A percentile compares a stretch with the other conserved stretches of the same genome.
These are phyloP conservation scores for Channa argus DNA, from an alignment of 2,113 vertebrate species.

Conservation along the genomic window DNA sequence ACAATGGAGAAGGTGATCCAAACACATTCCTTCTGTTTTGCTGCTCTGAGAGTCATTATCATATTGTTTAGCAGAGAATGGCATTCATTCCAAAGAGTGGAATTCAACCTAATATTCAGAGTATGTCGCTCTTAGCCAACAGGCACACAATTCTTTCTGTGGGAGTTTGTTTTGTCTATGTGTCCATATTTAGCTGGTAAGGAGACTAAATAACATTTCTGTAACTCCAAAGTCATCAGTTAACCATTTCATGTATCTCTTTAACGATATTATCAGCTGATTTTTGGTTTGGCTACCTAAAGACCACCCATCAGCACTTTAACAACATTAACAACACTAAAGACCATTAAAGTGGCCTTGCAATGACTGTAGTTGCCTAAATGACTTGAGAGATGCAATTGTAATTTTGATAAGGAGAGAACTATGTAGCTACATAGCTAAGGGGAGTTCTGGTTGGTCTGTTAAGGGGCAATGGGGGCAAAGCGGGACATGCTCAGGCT, in stretches of 20 bases:
- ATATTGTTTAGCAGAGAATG: conserved; percentile 68
- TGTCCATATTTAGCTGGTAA: conserved; percentile 50
- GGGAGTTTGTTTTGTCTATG: conserved; percentile 62
- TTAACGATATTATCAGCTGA: conserved; percentile 61
- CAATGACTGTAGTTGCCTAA: conserved; percentile 67
- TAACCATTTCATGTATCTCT: conserved; percentile 48
- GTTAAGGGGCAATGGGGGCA: conserved; percentile 51
- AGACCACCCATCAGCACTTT: conserved; percentile 53
- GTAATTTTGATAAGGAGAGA: conserved; percentile 51
- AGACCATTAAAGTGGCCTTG: conserved; percentile 68
- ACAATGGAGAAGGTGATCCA: conserved; percentile 45
- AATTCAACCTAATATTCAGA: conserved; percentile 70
- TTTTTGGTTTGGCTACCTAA: conserved; percentile 66
- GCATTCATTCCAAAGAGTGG: conserved; percentile 53
- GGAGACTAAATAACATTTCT: conserved; percentile 51
- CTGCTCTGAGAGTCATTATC: conserved; percentile 65
- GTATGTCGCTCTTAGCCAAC: conserved; percentile 42
- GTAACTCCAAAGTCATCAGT: conserved; percentile 28
- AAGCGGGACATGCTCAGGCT: conserved; percentile 26
- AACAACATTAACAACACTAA: conserved; percentile 68
- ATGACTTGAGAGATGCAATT: conserved; percentile 60
- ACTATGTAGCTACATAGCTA: conserved; percentile 2
- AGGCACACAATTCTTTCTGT: conserved; percentile 34
- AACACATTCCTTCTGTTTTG: conserved; percentile 61
- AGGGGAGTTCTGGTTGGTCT: conserved; percentile 21